Evolutionary conservation across 2,888 invertebrate species (phyloP).

Genomic region (Brachypterus glaber): DNA sequence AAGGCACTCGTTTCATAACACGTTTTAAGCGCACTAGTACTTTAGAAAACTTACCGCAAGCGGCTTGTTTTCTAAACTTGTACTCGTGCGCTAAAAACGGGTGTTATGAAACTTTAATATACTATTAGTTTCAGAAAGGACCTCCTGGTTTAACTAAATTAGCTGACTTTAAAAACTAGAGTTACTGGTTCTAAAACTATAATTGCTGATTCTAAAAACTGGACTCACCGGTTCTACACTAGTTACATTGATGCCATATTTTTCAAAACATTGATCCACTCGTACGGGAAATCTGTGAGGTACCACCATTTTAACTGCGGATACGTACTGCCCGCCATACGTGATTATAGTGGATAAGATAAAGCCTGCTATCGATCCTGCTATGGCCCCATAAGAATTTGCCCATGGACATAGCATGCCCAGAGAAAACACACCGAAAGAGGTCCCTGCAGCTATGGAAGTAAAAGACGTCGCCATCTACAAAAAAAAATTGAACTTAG

Average conservation of each 20-base stretch:
- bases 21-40: no score
- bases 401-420: conserved; percentile 78
- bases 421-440: conserved; percentile 72
- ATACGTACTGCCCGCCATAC: conserved; percentile 57
- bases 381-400: conserved; percentile 55
- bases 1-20: no score
- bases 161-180: background rate
- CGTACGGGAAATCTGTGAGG: conserved; percentile 49
- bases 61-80: no score
- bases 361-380: conserved; percentile 53
- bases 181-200: no score
- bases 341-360: conserved; percentile 53
- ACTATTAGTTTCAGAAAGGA: background rate
- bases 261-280: conserved; percentile 38
- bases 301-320: conserved; percentile 49
- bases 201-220: conserved; percentile 27
- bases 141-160: background rate
- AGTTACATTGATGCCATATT: conserved; percentile 27
- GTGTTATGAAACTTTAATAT: no score
- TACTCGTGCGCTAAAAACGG: no score
- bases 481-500: conserved; percentile 13
- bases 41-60: no score
- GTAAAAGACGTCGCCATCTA: conserved; percentile 63
- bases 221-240: conserved; percentile 38
- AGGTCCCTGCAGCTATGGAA: conserved; percentile 75